Base-by-base conservation (phyloP, 2,797 vertebrate genomes). In the Girardinus metallicus region DNA sequence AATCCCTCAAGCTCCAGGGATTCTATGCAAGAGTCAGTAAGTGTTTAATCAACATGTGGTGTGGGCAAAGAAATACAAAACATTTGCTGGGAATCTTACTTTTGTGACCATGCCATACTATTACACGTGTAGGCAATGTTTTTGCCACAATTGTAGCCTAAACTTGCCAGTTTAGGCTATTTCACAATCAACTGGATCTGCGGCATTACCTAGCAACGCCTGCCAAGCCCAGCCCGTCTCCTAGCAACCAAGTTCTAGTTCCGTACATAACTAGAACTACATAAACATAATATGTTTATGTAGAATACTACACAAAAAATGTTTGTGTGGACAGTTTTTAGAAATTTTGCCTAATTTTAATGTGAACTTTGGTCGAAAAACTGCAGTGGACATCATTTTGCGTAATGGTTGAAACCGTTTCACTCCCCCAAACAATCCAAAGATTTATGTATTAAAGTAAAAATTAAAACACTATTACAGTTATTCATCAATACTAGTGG, bases 61-160 rank as follows among this genome's bases (percentile, higher is more conserved):
- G 16, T 68, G 78, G 53, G 31, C 81, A 82, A 29, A 4, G 34
- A 75, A 81, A 84, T 78, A 78, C 60, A 90, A 86, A 89, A 41
- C 83, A 89, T 74, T 78, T 75, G 36, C 55, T 18, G 21, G 76
- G n/a, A 81, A 87, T 87, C 79, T 55, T 29, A 83, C 49, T 78
- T 88, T 77, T 74, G 62, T 76, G 81, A 78, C 79, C 36, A 62
- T 66, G 72, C 77, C 66, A 51, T 73, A 79, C 73, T 47, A 47
- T 76, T 53, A 70, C 7, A 23, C 2, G 12, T 55, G 82, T 81
- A 87, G 91, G 70, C 80, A 81, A 85, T 73, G 57, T 84, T 88
- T 75, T 57, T 77, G 81, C 79, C 85, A 64, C 53, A 55, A 82
- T 80, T 83, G 80, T 82, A 90, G 90, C 90, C 90, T 88, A 79